A percentile compares a stretch with the other conserved stretches of the same genome.
Evolutionary conservation across 2,797 vertebrate species (phyloP).

Genomic region (Parauchenoglanis ngamensis): DNA sequence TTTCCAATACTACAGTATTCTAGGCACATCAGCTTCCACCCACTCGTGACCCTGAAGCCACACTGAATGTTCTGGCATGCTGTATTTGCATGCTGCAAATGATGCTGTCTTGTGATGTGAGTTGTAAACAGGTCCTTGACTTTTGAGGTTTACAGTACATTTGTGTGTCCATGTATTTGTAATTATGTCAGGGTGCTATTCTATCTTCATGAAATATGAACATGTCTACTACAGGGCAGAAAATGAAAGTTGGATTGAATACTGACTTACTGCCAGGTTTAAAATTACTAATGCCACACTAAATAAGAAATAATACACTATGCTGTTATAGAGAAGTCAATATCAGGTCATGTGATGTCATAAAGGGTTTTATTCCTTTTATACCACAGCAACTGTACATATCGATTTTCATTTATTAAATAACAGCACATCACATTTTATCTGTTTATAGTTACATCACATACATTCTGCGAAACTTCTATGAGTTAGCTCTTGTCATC

Average conservation of each 20-base stretch:
- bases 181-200: background rate
- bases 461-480: background rate
- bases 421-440: background rate
- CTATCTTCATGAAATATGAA: background rate
- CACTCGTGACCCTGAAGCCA: background rate
- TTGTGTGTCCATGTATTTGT: background rate
- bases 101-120: background rate
- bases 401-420: background rate
- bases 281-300: background rate
- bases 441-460: background rate
- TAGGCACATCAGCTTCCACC: background rate
- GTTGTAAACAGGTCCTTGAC: constrained; percentile 4
- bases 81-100: constrained; percentile 4
- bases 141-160: background rate
- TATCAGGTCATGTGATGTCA: background rate
- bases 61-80: background rate
- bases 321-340: background rate
- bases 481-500: background rate
- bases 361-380: background rate
- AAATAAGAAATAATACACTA: background rate
- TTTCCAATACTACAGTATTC: background rate
- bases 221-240: background rate
- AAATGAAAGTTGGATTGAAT: background rate
- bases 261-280: background rate
- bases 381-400: background rate